phyloP scores from a whole-genome alignment of 2,113 vertebrate species.

The Ctenodactylus gundi region DNA sequence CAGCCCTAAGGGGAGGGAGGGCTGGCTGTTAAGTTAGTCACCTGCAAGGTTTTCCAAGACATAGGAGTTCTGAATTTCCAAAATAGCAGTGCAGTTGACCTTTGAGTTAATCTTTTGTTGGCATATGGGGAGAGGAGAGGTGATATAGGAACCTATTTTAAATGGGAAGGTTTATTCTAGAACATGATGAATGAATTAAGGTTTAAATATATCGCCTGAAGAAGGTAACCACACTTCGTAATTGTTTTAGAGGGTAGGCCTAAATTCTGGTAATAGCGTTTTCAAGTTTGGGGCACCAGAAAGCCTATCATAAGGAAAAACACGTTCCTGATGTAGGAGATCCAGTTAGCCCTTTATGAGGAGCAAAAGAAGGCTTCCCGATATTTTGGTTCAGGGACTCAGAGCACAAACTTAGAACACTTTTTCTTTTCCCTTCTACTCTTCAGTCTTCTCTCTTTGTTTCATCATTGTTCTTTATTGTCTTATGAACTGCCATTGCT shows the following conservation, averaged over 20 bases:
- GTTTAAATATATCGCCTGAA: neutral
- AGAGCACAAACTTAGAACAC: neutral
- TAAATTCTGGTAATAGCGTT: neutral
- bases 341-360: neutral
- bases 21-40: neutral
- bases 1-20: neutral
- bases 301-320: fast-evolving
- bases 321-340: neutral
- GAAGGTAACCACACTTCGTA: neutral
- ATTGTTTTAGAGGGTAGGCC: no score
- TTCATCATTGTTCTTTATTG: conserved; percentile 58
- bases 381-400: neutral
- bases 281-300: neutral
- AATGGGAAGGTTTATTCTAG: neutral
- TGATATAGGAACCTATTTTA: neutral
- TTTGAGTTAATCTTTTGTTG: neutral
- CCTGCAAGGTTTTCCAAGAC: neutral
- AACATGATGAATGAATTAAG: neutral
- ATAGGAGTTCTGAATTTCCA: neutral
- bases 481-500: conserved; percentile 58
- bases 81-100: neutral
- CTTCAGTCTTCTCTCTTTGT: neutral
- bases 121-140: neutral
- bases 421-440: neutral
- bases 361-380: neutral